Percentiles rank a stretch among this genome's conserved stretches.
Conservation (phyloP, 2,113 vertebrate genomes). For the Thamnaconus septentrionalis region DNA sequence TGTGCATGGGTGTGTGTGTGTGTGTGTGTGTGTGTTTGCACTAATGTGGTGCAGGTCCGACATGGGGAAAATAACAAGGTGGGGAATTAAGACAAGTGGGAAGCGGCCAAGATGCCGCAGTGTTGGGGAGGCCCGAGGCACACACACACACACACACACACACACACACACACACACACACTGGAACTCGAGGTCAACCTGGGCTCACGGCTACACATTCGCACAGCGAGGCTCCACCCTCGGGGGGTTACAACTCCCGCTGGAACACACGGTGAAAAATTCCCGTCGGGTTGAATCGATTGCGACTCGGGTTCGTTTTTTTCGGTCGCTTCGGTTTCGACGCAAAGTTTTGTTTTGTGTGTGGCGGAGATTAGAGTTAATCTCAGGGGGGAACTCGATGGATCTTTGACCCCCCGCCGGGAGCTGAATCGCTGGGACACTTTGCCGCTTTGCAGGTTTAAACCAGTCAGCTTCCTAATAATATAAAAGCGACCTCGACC, state of each 20-base stretch:
- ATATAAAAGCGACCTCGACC: no score
- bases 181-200: neutral
- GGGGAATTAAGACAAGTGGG: neutral
- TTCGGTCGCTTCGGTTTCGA: no score
- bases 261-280: neutral
- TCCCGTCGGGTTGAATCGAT: no score
- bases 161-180: neutral
- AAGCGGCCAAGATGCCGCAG: neutral
- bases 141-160: no score
- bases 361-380: no score
- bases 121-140: neutral
- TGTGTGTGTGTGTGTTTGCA: neutral
- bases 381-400: no score
- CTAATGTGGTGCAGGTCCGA: neutral
- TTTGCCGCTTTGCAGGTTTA: no score
- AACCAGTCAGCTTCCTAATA: no score
- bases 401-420: no score
- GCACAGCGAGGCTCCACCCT: neutral
- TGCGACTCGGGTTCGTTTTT: no score
- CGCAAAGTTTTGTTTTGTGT: no score
- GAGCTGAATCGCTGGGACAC: no score
- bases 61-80: constrained; percentile 20
- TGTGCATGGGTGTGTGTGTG: neutral
- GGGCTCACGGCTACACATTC: neutral
- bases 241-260: neutral